A percentile compares a stretch with the other conserved stretches of the same genome.
phyloP scores from a whole-genome alignment of 2,113 vertebrate species.

The Rattus norvegicus region GRCr8 NC_086034.1:9968001-9968500 shows the following conservation, averaged over 20 bases:
- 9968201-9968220: background rate
- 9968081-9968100: background rate
- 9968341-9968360: background rate
- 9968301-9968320: background rate
- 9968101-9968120: background rate
- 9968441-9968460: background rate
- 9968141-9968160: background rate
- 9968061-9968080: background rate
- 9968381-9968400: background rate
- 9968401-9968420: background rate
- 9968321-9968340: background rate
- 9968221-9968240: background rate
- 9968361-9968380: background rate
- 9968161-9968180: background rate
- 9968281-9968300: background rate
- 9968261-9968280: background rate
- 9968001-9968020: background rate
- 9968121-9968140: too few relatives aligned
- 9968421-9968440: background rate
- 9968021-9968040: too few relatives aligned
- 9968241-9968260: background rate
- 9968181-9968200: background rate
- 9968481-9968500: background rate
- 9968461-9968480: background rate
- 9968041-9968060: background rate